These are phyloP conservation scores for Deilephila elpenor DNA, from an alignment of 2,888 invertebrate species.

Conservation along the genomic window DNA sequence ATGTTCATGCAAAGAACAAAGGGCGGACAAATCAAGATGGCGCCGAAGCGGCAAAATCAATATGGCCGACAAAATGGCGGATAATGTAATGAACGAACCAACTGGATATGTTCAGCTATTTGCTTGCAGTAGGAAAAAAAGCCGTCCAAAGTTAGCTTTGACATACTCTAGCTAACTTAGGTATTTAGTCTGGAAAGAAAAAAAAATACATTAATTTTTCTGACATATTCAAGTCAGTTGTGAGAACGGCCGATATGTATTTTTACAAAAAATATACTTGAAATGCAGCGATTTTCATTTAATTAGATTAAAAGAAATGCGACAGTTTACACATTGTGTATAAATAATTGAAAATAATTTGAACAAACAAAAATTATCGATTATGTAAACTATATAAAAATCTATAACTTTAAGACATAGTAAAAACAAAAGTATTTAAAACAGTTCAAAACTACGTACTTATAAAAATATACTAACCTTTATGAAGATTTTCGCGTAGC, in stretches of 20 bases:
- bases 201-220: constrained; percentile 63
- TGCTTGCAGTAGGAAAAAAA: constrained; percentile 85
- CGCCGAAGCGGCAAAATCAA: constrained; percentile 49
- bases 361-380: neutral
- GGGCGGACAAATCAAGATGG: constrained; percentile 50
- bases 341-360: neutral
- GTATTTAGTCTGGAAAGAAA: constrained; percentile 76
- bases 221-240: constrained; percentile 36
- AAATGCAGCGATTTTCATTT: neutral
- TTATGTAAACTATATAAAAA: neutral
- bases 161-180: constrained; percentile 73
- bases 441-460: neutral
- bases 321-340: neutral
- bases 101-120: constrained; percentile 83
- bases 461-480: constrained; percentile 38
- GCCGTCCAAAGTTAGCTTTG: constrained; percentile 82
- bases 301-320: neutral
- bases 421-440: constrained; percentile 2
- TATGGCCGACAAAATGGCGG: constrained; percentile 63
- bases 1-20: constrained; percentile 20
- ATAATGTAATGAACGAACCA: constrained; percentile 75
- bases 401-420: neutral
- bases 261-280: neutral
- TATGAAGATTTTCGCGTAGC: constrained; percentile 33
- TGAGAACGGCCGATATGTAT: constrained; percentile 16